Percentiles rank a stretch among this genome's conserved stretches.
phyloP scores from a whole-genome alignment of 1,140 invertebrate species.

The Meteorus sp. region DNA sequence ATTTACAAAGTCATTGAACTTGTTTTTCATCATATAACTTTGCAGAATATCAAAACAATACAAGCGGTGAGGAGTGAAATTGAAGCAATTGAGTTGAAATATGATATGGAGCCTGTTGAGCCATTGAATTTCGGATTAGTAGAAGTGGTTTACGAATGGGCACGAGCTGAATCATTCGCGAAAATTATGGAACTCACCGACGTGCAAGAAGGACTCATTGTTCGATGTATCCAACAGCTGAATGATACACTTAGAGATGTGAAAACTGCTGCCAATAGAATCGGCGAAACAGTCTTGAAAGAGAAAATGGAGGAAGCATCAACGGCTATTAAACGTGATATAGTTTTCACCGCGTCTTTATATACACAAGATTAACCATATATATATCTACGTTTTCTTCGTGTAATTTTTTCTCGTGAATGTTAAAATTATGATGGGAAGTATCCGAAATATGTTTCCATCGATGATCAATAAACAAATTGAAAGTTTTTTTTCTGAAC shows the following conservation, averaged over 20 bases:
- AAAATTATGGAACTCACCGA: constrained; percentile 92
- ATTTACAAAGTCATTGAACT: constrained; percentile 7
- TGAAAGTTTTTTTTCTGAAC: no score
- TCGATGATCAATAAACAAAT: background rate
- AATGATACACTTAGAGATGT: constrained; percentile 93
- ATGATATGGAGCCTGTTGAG: constrained; percentile 57
- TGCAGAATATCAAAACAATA: constrained; percentile 39
- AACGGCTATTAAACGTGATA: constrained; percentile 91
- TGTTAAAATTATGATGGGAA: background rate
- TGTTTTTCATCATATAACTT: constrained; percentile 13
- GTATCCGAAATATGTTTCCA: no score
- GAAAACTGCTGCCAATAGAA: constrained; percentile 87
- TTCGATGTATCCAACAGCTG: constrained; percentile 94
- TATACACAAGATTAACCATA: constrained; percentile 75
- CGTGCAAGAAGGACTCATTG: constrained; percentile 97
- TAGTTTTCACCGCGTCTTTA: constrained; percentile 96
- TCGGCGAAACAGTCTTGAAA: constrained; percentile 88
- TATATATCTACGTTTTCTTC: background rate
- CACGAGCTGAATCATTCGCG: constrained; percentile 82
- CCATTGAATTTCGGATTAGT: constrained; percentile 89
- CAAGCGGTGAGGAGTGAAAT: constrained; percentile 42
- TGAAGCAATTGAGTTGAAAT: constrained; percentile 39
- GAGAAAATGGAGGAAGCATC: constrained; percentile 96
- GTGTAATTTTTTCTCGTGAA: no score
- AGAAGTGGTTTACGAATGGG: constrained; percentile 96